Conservation (phyloP, 2,113 vertebrate species). For the Oxyura jamaicensis region DNA sequence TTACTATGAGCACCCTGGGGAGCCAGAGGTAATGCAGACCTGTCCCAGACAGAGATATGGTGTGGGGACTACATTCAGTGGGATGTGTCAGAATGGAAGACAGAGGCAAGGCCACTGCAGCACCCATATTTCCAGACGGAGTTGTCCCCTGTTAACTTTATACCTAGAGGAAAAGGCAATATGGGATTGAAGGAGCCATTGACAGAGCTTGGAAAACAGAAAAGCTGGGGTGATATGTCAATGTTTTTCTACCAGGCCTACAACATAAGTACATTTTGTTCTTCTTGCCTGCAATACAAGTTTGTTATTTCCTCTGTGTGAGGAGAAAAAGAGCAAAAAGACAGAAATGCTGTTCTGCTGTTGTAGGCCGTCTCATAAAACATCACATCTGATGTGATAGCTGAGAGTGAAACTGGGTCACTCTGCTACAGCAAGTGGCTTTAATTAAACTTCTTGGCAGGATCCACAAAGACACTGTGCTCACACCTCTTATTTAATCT, state of each 20-base stretch:
- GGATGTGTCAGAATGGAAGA: background rate
- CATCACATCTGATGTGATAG: slow-evolving; percentile 53
- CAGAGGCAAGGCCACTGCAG: background rate
- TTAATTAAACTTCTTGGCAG: slow-evolving; percentile 46
- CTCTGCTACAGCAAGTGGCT: background rate
- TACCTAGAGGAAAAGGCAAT: background rate
- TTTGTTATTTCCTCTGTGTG: background rate
- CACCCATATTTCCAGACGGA: background rate
- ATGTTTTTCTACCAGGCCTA: background rate
- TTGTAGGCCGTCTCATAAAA: slow-evolving; percentile 6
- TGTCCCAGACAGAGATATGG: background rate
- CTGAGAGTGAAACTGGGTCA: slow-evolving; percentile 45
- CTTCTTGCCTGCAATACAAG: background rate
- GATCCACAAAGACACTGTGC: background rate
- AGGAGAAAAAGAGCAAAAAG: background rate
- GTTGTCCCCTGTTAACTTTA: background rate
- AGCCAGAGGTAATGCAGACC: background rate
- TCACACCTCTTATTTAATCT: slow-evolving; percentile 29
- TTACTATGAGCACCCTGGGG: background rate
- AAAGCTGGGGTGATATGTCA: background rate
- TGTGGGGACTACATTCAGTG: background rate
- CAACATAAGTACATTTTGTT: background rate
- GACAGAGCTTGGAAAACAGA: background rate
- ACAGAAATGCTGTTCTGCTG: background rate
- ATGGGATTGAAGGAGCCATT: background rate